phyloP scores from a whole-genome alignment of 2,797 vertebrate genomes.

The Poecilia wingei region DNA sequence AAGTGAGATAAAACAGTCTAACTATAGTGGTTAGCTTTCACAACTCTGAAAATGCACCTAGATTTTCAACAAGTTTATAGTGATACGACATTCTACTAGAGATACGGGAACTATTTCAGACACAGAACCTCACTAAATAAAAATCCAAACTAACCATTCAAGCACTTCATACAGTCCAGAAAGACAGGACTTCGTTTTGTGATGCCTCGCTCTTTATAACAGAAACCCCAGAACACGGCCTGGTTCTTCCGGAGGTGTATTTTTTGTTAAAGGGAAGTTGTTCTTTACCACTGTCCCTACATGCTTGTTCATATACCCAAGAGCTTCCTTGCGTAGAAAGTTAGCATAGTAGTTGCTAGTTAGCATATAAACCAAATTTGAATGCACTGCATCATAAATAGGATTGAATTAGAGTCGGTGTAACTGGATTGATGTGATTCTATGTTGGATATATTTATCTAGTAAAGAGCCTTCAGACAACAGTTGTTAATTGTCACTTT shows the following conservation, averaged over 20 bases:
- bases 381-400: neutral
- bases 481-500: neutral
- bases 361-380: neutral
- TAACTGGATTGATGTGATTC: neutral
- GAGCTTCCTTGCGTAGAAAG: neutral
- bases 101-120: neutral
- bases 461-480: neutral
- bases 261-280: neutral
- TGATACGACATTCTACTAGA: neutral
- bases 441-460: neutral
- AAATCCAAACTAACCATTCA: neutral
- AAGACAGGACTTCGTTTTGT: neutral
- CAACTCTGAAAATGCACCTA: neutral
- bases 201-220: neutral
- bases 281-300: neutral
- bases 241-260: neutral
- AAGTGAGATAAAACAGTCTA: neutral
- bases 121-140: neutral
- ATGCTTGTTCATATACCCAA: neutral
- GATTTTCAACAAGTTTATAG: neutral
- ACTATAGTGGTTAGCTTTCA: neutral
- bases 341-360: neutral
- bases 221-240: neutral
- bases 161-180: neutral
- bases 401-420: neutral